These are phyloP conservation scores for Mercenaria mercenaria DNA, from an alignment of 1,140 invertebrate species.

Conservation along the genomic window DNA sequence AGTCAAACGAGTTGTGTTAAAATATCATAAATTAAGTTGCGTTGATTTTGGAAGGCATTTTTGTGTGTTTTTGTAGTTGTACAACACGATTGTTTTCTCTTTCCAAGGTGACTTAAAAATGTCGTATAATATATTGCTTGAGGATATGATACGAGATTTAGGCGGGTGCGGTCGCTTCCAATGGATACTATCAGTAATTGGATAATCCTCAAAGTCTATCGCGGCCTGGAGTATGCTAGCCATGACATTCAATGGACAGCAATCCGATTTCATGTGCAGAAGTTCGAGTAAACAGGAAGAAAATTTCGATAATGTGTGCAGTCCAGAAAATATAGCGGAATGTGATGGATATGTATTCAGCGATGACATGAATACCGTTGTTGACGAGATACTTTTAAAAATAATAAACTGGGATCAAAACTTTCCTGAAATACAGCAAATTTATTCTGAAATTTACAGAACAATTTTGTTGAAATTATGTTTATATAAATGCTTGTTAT, in stretches of 20 bases:
- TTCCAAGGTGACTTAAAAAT: no score
- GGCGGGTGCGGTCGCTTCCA: constrained; percentile 47
- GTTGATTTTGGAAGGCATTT: no score
- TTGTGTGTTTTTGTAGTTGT: no score
- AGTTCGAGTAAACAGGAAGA: no score
- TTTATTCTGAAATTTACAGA: no score
- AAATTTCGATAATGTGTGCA: constrained; percentile 29
- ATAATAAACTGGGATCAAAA: no score
- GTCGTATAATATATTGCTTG: constrained; percentile 28
- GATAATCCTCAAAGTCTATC: background rate
- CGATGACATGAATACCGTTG: constrained; percentile 43
- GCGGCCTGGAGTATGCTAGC: constrained; percentile 46
- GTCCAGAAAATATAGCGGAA: background rate
- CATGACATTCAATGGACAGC: constrained; percentile 53
- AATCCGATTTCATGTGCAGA: constrained; percentile 13
- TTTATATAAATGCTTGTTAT: background rate
- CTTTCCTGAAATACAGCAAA: no score
- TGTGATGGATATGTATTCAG: constrained; percentile 11
- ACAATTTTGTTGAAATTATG: background rate
- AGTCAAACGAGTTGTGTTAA: no score
- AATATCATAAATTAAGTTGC: no score
- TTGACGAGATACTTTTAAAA: constrained; percentile 42
- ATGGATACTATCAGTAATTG: constrained; percentile 1
- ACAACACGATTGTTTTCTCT: no score
- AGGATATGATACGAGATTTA: constrained; percentile 30